phyloP scores from a whole-genome alignment of 2,113 vertebrate species.

The Tamias sibiricus region DNA sequence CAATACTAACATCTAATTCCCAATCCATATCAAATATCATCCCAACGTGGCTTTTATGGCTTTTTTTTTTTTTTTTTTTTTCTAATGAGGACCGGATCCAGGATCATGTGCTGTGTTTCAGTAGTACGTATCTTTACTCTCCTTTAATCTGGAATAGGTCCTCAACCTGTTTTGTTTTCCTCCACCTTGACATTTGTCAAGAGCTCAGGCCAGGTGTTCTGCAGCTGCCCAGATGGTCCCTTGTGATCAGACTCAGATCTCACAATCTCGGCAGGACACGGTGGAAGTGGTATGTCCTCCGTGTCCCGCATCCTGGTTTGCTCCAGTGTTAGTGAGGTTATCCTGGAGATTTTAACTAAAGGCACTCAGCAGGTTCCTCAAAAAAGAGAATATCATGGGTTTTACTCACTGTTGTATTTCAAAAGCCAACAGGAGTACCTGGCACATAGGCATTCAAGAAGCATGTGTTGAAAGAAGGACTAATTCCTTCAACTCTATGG shows the following conservation, averaged over 20 bases:
- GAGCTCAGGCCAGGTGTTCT: background rate
- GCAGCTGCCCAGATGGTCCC: background rate
- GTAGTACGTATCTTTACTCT: too few relatives aligned
- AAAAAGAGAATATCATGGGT: background rate
- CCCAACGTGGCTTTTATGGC: background rate
- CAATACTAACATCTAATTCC: background rate
- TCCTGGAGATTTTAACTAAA: background rate
- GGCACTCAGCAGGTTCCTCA: background rate
- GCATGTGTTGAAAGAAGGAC: background rate
- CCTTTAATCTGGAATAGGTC: too few relatives aligned
- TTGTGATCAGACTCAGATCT: background rate
- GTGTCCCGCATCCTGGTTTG: background rate
- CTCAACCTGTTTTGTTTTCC: background rate
- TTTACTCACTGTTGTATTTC: background rate
- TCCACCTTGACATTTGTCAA: background rate
- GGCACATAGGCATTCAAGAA: background rate
- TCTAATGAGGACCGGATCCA: background rate
- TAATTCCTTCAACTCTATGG: background rate
- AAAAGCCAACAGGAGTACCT: background rate
- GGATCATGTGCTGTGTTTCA: too few relatives aligned
- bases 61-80: conserved; percentile 7
- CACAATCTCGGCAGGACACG: background rate
- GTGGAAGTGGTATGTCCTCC: background rate
- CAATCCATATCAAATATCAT: background rate
- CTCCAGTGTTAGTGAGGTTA: background rate